These are phyloP conservation scores for Ceratotherium simum DNA, from an alignment of 2,113 vertebrate genomes.

Conservation along the genomic window DNA sequence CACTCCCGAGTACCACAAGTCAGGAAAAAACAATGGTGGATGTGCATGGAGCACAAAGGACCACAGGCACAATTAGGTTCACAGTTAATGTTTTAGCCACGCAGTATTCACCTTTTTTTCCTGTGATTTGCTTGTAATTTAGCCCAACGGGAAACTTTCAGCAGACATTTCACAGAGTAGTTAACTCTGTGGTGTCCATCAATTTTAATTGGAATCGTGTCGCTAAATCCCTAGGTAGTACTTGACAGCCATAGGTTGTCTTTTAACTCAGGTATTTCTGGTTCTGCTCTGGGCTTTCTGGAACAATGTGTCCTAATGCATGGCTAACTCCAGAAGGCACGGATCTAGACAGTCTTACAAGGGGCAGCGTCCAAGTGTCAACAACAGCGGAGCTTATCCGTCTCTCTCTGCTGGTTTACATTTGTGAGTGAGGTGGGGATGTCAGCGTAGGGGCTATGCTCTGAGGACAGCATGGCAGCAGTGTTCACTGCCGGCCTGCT, in stretches of 20 bases:
- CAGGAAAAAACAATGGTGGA: background rate
- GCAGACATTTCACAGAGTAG: conserved; percentile 41
- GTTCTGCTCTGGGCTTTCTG: background rate
- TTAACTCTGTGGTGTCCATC: conserved; percentile 52
- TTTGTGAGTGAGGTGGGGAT: fast-evolving
- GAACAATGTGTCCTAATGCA: background rate
- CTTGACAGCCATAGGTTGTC: conserved; percentile 36
- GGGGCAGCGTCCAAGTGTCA: background rate
- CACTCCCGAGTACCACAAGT: fast-evolving
- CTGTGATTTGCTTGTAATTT: conserved; percentile 57
- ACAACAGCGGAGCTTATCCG: fast-evolving
- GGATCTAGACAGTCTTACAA: background rate
- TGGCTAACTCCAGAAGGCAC: background rate
- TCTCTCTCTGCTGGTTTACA: background rate
- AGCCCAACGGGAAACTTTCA: conserved; percentile 41
- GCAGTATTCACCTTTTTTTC: background rate
- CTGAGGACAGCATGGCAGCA: fast-evolving
- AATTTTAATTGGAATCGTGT: conserved; percentile 71
- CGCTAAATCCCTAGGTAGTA: conserved; percentile 65
- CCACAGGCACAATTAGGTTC: background rate
- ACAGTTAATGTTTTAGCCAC: background rate
- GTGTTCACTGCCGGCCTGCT: background rate
- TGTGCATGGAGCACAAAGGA: background rate
- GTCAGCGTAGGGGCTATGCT: fast-evolving
- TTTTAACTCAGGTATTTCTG: conserved; percentile 50